phyloP scores from a whole-genome alignment of 2,888 invertebrate genomes.

The Herminia tarsipennalis region DNA sequence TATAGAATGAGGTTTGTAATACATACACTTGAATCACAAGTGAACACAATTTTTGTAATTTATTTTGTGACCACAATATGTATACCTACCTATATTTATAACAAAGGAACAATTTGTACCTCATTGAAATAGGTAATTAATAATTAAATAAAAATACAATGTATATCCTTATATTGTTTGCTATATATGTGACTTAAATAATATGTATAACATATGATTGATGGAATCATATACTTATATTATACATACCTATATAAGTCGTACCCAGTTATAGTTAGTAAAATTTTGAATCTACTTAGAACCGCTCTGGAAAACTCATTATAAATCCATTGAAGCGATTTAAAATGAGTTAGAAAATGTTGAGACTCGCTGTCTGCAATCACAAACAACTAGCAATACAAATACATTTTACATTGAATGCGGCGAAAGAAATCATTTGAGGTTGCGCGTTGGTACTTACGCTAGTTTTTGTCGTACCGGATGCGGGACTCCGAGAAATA shows the following conservation, averaged over 20 bases:
- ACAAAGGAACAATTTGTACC: too few relatives aligned
- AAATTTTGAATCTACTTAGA: conserved; percentile 8
- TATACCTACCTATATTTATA: too few relatives aligned
- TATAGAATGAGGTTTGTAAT: conserved; percentile 32
- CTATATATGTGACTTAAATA: too few relatives aligned
- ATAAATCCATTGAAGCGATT: conserved; percentile 6
- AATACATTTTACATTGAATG: conserved; percentile 65
- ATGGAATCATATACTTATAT: too few relatives aligned
- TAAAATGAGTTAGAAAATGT: conserved; percentile 50
- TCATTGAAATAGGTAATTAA: too few relatives aligned
- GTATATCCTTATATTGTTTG: too few relatives aligned
- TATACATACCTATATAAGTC: too few relatives aligned
- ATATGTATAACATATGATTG: too few relatives aligned
- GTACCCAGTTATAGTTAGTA: too few relatives aligned
- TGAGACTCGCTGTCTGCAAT: conserved; percentile 48
- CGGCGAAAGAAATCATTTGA: conserved; percentile 74
- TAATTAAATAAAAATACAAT: conserved; percentile 17
- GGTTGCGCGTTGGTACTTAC: conserved; percentile 58
- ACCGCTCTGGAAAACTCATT: conserved; percentile 8
- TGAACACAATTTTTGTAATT: too few relatives aligned
- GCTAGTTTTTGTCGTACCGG: conserved; percentile 75
- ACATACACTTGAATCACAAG: conserved; percentile 35
- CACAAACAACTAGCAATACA: conserved; percentile 57
- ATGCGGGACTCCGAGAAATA: conserved; percentile 59
- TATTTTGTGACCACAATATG: too few relatives aligned